These are phyloP conservation scores for Agelastica alni DNA, from an alignment of 2,888 invertebrate species.

Conservation along the genomic window DNA sequence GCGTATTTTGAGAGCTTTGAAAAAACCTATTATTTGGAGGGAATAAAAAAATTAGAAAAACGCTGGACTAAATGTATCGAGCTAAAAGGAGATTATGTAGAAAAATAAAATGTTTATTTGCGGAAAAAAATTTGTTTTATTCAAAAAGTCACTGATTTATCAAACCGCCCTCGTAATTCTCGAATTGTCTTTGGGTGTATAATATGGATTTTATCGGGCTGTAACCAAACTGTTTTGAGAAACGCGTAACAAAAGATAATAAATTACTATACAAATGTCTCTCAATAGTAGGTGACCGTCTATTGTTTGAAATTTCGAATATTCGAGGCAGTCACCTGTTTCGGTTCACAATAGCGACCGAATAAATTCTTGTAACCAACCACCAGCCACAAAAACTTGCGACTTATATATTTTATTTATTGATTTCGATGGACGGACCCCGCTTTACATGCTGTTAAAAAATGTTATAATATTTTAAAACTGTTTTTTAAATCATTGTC, in stretches of 20 bases:
- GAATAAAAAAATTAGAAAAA: too few relatives aligned
- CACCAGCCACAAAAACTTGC: constrained; percentile 25
- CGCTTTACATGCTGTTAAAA: constrained; percentile 14
- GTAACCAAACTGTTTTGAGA: constrained; percentile 26
- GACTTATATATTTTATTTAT: constrained; percentile 30
- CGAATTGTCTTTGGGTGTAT: constrained; percentile 6
- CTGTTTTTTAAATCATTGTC: not conserved
- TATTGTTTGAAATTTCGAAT: constrained; percentile 33
- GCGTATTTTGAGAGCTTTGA: too few relatives aligned
- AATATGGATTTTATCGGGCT: constrained; percentile 20
- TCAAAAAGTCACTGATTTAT: too few relatives aligned
- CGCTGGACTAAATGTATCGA: too few relatives aligned
- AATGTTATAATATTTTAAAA: constrained; percentile 12
- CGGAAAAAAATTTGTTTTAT: too few relatives aligned
- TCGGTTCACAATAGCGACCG: constrained; percentile 29
- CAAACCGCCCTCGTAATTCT: not conserved
- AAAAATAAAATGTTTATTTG: too few relatives aligned
- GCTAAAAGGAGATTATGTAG: too few relatives aligned
- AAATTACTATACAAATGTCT: constrained; percentile 31
- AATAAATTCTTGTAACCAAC: constrained; percentile 31
- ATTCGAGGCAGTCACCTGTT: constrained; percentile 32
- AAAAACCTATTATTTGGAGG: too few relatives aligned
- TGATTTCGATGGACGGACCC: constrained; percentile 28
- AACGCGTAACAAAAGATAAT: constrained; percentile 28
- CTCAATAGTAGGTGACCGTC: constrained; percentile 29